These are phyloP conservation scores for Habrosyne pyritoides DNA, from an alignment of 2,888 invertebrate species.

Conservation along the genomic window DNA sequence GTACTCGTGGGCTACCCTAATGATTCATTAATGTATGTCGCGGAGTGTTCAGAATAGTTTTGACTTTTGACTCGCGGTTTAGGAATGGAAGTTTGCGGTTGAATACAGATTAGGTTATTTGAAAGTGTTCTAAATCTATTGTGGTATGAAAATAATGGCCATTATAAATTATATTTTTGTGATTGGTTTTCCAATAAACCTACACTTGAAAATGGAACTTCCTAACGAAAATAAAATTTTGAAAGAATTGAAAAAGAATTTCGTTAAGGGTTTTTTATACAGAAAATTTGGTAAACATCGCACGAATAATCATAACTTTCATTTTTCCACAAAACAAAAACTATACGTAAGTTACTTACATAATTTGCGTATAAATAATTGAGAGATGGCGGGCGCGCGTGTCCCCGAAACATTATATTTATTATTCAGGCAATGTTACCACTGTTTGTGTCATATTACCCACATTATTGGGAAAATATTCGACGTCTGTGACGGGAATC, in stretches of 20 bases:
- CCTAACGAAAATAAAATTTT: not conserved
- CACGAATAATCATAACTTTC: slow-evolving; percentile 8
- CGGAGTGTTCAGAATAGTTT: slow-evolving; percentile 46
- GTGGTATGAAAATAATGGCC: slow-evolving; percentile 1
- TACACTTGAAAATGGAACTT: not conserved
- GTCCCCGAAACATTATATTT: slow-evolving; percentile 69
- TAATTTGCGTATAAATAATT: slow-evolving; percentile 80
- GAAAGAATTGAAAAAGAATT: not conserved
- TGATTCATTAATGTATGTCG: slow-evolving; percentile 69
- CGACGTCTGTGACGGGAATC: slow-evolving; percentile 70
- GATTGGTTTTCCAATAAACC: not conserved
- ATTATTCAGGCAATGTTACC: slow-evolving; percentile 78
- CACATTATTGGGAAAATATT: slow-evolving; percentile 78
- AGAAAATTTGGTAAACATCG: not conserved
- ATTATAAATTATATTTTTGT: not conserved
- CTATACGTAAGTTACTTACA: slow-evolving; percentile 64
- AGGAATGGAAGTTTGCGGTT: slow-evolving; percentile 20
- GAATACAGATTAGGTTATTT: not conserved
- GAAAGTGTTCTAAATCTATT: slow-evolving; percentile 6
- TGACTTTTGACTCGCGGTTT: slow-evolving; percentile 54
- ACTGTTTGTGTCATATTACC: slow-evolving; percentile 79
- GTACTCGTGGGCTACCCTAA: slow-evolving; percentile 63
- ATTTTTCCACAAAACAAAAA: slow-evolving; percentile 29
- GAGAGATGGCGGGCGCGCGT: slow-evolving; percentile 59
- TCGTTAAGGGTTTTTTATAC: not conserved